Conservation (phyloP, 2,113 vertebrate species). For the Calyptomena viridis region DNA sequence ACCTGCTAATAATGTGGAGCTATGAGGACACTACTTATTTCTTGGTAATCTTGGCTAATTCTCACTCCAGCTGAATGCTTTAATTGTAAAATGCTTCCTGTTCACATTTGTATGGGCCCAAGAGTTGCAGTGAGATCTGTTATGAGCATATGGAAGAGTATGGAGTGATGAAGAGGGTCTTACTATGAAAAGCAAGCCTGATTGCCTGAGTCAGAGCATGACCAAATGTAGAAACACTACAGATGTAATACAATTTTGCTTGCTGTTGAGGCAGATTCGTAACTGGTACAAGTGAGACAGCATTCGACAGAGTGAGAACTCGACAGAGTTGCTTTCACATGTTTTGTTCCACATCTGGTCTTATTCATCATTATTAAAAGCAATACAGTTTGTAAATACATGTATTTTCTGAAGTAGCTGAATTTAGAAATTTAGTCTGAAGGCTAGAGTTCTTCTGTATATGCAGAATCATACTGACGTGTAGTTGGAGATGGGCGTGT, state of each 20-base stretch:
- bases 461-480: neutral
- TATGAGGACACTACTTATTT: neutral
- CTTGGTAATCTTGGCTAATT: neutral
- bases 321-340: neutral
- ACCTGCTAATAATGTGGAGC: conserved; percentile 1
- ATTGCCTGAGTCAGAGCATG: neutral
- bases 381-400: neutral
- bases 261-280: neutral
- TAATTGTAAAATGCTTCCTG: neutral
- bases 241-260: neutral
- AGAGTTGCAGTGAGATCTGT: neutral
- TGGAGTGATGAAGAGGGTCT: neutral
- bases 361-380: neutral
- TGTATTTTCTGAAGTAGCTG: neutral
- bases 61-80: neutral
- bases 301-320: neutral
- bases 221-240: neutral
- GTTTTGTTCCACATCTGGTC: neutral
- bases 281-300: neutral
- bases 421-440: neutral
- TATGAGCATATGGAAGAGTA: neutral
- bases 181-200: neutral
- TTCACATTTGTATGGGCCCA: conserved; percentile 1
- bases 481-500: neutral
- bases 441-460: neutral